Conservation (phyloP, 2,113 vertebrate genomes). For the Boleophthalmus pectinirostris region DNA sequence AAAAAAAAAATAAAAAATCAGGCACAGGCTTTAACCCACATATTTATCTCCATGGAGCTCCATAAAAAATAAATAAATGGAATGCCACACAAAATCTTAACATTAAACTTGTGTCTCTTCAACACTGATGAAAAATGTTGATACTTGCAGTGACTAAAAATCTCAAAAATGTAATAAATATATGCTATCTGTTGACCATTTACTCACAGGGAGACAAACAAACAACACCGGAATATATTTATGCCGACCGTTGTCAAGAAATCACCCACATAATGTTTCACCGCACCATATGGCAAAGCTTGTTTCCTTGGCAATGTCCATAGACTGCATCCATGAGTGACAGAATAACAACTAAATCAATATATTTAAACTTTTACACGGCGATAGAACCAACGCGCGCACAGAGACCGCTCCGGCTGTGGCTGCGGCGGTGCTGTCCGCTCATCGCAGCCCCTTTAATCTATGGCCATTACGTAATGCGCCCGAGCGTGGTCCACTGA, state of each 20-base stretch:
- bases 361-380: not conserved
- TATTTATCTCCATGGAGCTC: no score
- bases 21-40: no score
- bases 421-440: conserved; percentile 49
- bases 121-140: no score
- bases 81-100: no score
- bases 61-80: no score
- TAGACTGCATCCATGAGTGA: not conserved
- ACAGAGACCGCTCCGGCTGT: conserved; percentile 28
- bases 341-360: not conserved
- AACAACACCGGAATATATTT: no score
- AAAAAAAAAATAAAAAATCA: no score
- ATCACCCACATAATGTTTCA: not conserved
- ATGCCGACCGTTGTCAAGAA: not conserved
- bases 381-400: conserved; percentile 19
- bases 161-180: no score
- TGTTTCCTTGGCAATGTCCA: not conserved
- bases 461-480: conserved; percentile 75
- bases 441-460: conserved; percentile 71
- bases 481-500: conserved; percentile 58
- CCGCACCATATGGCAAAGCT: not conserved
- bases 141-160: no score
- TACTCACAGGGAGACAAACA: no score
- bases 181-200: not conserved
- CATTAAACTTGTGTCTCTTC: no score